phyloP scores from a whole-genome alignment of 2,888 invertebrate species.

The Frankliniella fusca region DNA sequence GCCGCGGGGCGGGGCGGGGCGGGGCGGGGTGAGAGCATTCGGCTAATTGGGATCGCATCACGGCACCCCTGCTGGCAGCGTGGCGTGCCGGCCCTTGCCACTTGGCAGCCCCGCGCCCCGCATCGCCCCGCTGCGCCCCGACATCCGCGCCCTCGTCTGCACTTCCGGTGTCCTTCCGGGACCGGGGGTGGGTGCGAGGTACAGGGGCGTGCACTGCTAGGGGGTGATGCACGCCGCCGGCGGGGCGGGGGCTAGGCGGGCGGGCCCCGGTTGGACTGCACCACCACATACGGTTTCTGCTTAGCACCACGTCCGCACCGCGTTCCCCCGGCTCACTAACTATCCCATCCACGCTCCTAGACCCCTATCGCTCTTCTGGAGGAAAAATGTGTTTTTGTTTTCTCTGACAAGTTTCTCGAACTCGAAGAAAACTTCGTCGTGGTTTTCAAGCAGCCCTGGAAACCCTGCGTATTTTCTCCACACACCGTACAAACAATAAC shows the following conservation, averaged over 20 bases:
- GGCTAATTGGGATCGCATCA: conserved; percentile 6
- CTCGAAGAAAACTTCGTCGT: too few species aligned
- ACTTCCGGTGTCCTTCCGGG: conserved; percentile 43
- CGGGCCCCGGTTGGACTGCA: neutral
- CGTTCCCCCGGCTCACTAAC: neutral
- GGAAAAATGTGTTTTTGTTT: too few species aligned
- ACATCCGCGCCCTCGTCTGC: neutral
- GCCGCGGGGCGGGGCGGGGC: neutral
- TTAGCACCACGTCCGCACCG: neutral
- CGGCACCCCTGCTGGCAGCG: neutral
- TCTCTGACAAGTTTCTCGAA: too few species aligned
- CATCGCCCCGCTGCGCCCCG: too few species aligned
- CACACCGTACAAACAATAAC: too few species aligned
- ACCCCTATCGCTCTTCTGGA: neutral
- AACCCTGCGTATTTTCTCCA: too few species aligned
- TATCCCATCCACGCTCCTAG: neutral
- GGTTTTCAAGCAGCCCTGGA: too few species aligned
- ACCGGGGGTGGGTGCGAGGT: too few species aligned
- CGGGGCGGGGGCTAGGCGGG: neutral
- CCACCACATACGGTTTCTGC: too few species aligned
- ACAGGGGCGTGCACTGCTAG: neutral
- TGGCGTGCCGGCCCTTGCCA: neutral
- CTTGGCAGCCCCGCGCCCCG: neutral
- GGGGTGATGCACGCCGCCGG: neutral
- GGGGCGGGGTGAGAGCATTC: neutral